Percentiles rank a stretch among this genome's conserved stretches.
Evolutionary conservation across 2,113 vertebrate species (phyloP).

Genomic region (Phaetusa simplex): DNA sequence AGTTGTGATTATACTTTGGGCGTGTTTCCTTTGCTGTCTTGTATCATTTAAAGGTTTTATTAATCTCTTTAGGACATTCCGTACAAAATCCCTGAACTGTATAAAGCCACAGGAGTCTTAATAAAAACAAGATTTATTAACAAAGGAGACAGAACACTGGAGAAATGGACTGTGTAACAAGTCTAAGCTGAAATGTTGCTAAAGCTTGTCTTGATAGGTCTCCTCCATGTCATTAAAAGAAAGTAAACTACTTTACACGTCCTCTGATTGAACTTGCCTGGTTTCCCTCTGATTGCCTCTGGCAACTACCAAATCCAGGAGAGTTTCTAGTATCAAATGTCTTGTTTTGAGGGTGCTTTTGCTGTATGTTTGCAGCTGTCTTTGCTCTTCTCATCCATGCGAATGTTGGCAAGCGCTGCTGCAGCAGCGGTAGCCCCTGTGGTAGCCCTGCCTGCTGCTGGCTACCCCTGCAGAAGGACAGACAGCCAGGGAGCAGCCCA

Average conservation of each 20-base stretch:
- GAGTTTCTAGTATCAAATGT: background rate
- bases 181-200: background rate
- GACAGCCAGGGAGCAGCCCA: background rate
- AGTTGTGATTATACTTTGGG: background rate
- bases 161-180: background rate
- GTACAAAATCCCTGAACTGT: background rate
- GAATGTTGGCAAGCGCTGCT: fast-evolving
- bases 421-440: fast-evolving
- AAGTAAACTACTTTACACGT: background rate
- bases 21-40: background rate
- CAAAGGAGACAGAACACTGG: background rate
- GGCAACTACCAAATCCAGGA: background rate
- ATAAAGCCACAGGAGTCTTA: background rate
- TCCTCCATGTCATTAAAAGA: background rate
- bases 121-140: background rate
- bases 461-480: background rate
- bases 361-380: background rate
- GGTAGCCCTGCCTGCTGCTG: background rate
- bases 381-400: background rate
- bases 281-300: background rate
- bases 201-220: background rate
- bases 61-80: background rate
- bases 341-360: background rate
- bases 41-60: background rate
- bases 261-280: background rate